Conservation (phyloP, 2,113 vertebrate species). For the Toxotes chatareus region DNA sequence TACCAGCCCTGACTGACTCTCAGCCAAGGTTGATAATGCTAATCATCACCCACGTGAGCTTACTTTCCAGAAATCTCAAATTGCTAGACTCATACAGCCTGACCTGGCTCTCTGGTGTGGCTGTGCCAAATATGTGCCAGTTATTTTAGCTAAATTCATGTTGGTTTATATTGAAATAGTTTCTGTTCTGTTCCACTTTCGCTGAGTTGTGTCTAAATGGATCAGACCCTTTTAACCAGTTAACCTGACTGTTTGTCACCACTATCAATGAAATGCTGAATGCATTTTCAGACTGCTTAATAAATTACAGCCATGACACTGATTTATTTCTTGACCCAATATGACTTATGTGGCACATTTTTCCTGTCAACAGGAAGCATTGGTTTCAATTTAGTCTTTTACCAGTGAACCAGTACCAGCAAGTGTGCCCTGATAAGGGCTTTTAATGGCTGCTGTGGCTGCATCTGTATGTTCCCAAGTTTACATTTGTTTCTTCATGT, state of each 20-base stretch:
- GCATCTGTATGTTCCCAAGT: background rate
- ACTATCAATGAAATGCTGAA: background rate
- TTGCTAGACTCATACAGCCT: constrained; percentile 2
- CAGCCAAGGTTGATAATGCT: constrained; percentile 56
- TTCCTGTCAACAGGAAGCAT: background rate
- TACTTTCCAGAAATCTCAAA: constrained; percentile 53
- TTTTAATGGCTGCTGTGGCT: background rate
- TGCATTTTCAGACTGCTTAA: background rate
- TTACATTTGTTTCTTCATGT: background rate
- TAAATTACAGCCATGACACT: constrained; percentile 1
- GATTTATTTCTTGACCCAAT: background rate
- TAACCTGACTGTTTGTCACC: background rate
- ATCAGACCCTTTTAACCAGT: background rate
- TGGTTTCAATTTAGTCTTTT: background rate
- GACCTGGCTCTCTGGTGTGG: constrained; percentile 10
- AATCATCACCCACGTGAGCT: constrained; percentile 44
- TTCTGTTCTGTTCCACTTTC: background rate
- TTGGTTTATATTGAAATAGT: constrained; percentile 9
- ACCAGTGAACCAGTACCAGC: too few species aligned
- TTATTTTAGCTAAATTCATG: background rate
- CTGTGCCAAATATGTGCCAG: constrained; percentile 2
- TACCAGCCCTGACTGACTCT: constrained; percentile 31
- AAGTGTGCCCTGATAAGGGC: too few species aligned
- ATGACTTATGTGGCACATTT: background rate
- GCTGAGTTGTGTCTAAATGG: background rate